Evolutionary conservation across 1,140 invertebrate species (phyloP).

Genomic region (Hestina assimilis): DNA sequence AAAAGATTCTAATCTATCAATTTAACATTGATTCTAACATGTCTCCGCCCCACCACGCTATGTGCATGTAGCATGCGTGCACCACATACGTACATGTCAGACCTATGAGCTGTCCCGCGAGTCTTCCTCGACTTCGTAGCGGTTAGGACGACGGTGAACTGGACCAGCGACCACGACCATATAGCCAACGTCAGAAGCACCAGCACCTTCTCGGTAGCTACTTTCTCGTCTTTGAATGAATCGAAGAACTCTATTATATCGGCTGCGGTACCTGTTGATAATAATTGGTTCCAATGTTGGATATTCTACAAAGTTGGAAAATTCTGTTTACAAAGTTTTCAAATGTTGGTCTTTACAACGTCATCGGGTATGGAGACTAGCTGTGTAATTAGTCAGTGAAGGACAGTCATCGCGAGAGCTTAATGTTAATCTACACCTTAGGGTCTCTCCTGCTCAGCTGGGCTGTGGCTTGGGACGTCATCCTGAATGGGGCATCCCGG

Average conservation of each 20-base stretch:
- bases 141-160: constrained; percentile 94
- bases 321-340: too few relatives aligned
- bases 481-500: too few relatives aligned
- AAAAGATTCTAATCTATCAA: too few relatives aligned
- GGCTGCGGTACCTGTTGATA: constrained; percentile 85
- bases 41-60: background rate
- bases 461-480: too few relatives aligned
- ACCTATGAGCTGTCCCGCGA: constrained; percentile 80
- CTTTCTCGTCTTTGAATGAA: constrained; percentile 92
- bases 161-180: constrained; percentile 93
- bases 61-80: constrained; percentile 42
- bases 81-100: constrained; percentile 68
- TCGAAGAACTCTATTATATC: constrained; percentile 98
- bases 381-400: too few relatives aligned
- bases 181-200: constrained; percentile 88
- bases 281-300: too few relatives aligned
- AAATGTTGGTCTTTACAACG: too few relatives aligned
- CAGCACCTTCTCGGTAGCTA: constrained; percentile 85
- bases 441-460: too few relatives aligned
- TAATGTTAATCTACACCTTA: too few relatives aligned
- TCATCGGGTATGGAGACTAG: too few relatives aligned
- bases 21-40: background rate
- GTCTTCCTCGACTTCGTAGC: constrained; percentile 90
- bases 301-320: too few relatives aligned
- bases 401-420: too few relatives aligned